phyloP scores from a whole-genome alignment of 2,797 vertebrate species.

The Thaleichthys pacificus region DNA sequence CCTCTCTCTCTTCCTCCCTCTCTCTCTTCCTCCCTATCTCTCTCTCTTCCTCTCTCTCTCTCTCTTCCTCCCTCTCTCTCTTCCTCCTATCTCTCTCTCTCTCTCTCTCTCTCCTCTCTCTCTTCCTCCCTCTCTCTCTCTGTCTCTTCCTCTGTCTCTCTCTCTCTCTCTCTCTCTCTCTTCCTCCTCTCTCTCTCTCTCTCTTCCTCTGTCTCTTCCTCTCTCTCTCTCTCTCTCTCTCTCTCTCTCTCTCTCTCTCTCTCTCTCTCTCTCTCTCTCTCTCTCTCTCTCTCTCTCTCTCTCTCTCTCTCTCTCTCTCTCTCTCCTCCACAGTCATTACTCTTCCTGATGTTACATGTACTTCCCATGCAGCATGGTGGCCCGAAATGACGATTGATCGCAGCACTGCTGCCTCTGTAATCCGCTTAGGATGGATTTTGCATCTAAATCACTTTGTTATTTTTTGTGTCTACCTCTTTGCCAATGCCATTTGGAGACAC shows the following conservation, averaged over 20 bases:
- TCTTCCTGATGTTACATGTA: slow-evolving; percentile 28
- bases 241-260: no score
- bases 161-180: no score
- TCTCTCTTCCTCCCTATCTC: not conserved
- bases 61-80: slow-evolving; percentile 6
- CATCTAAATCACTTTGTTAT: slow-evolving; percentile 77
- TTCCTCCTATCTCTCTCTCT: no score
- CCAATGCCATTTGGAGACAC: slow-evolving; percentile 66
- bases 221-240: not conserved
- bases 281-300: not conserved
- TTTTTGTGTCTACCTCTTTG: slow-evolving; percentile 68
- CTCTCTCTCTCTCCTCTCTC: not conserved
- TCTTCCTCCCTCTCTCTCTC: no score
- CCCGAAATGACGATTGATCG: slow-evolving; percentile 75
- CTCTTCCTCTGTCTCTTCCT: not conserved
- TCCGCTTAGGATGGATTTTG: slow-evolving; percentile 78
- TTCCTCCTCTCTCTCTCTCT: no score
- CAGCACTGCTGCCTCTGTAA: slow-evolving; percentile 70
- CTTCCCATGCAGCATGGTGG: slow-evolving; percentile 67
- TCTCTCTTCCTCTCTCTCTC: not conserved
- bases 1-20: not conserved
- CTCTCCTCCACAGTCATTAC: slow-evolving; percentile 30
- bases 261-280: no score
- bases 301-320: slow-evolving; percentile 1
- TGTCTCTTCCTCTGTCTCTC: no score